Conservation (phyloP, 2,888 invertebrate species). For the Kryphioiulus occultus region DNA sequence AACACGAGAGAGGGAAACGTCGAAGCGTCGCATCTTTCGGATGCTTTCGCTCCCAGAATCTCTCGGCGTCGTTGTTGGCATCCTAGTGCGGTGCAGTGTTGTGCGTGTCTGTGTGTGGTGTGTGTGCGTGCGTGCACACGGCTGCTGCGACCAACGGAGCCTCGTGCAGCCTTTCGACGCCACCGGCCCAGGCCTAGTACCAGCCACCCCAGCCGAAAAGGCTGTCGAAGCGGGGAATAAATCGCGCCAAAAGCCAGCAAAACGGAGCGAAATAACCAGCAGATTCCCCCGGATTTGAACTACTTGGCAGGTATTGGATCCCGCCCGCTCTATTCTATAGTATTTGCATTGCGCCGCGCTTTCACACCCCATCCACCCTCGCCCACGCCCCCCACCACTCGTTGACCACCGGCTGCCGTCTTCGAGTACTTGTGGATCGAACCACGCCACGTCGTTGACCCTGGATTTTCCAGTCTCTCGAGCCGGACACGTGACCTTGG, state of each 20-base stretch:
- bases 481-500: not conserved
- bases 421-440: not conserved
- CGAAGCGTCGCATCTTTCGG: not conserved
- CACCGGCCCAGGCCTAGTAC: not conserved
- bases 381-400: not conserved
- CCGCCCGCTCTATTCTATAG: constrained; percentile 12
- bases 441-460: constrained; percentile 25
- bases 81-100: constrained; percentile 20
- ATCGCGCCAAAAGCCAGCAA: not conserved
- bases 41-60: constrained; percentile 32
- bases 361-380: not conserved
- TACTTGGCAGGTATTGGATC: constrained; percentile 40
- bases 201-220: not conserved
- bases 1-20: not conserved
- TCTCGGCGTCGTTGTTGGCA: constrained; percentile 18
- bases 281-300: constrained; percentile 27
- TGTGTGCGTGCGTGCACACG: constrained; percentile 21
- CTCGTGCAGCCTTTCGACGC: not conserved
- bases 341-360: not conserved
- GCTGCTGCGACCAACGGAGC: not conserved
- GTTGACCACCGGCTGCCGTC: not conserved
- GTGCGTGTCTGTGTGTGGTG: constrained; percentile 33
- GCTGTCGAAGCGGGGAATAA: not conserved
- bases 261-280: constrained; percentile 28
- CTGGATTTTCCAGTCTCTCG: constrained; percentile 3